Conservation (phyloP, 1,140 invertebrate genomes). For the Anagrus nilaparvatae region DNA sequence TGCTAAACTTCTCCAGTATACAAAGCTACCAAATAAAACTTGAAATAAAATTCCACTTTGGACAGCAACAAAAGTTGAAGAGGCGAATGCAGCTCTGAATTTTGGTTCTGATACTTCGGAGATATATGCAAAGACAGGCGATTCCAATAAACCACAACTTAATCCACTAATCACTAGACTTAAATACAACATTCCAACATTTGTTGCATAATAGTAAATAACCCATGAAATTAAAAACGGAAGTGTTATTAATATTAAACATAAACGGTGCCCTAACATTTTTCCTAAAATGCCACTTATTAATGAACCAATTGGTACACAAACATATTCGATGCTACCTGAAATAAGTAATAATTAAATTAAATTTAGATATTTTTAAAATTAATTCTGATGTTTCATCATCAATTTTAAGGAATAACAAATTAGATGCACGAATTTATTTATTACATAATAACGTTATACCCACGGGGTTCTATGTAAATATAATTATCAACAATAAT, state of each 20-base stretch:
- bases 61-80: not conserved
- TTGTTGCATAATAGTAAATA: not conserved
- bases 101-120: not conserved
- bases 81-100: not conserved
- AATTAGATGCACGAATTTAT: too few relatives aligned
- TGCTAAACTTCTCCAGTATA: not conserved
- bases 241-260: not conserved
- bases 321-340: not conserved
- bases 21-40: not conserved
- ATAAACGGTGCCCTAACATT: not conserved
- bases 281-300: not conserved
- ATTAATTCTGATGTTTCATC: too few relatives aligned
- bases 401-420: too few relatives aligned
- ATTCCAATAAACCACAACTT: not conserved
- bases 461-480: too few relatives aligned
- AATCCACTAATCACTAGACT: not conserved
- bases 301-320: not conserved
- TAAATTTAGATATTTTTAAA: too few relatives aligned
- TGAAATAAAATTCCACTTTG: not conserved
- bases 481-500: too few relatives aligned
- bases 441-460: too few relatives aligned
- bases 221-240: not conserved
- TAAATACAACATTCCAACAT: not conserved
- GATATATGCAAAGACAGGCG: not conserved
- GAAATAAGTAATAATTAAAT: not conserved